Evolutionary conservation across 2,113 vertebrate species (phyloP).

Genomic region (Tretioscincus oriximinensis): DNA sequence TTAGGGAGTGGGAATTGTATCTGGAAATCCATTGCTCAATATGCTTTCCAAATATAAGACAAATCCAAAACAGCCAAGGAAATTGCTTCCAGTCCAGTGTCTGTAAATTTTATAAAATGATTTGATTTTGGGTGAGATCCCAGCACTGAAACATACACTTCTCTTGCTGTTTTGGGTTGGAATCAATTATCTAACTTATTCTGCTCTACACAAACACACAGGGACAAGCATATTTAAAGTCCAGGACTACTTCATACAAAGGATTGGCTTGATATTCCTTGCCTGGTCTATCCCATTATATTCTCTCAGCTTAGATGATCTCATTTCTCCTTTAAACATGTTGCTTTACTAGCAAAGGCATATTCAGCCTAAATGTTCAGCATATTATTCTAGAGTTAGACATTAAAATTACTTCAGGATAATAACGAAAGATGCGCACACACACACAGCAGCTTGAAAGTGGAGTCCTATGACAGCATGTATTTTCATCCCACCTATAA

Average conservation of each 20-base stretch:
- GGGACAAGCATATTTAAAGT: neutral
- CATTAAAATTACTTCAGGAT: slow-evolving; percentile 49
- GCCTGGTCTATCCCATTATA: neutral
- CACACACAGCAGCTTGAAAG: too few relatives aligned
- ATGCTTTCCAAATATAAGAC: neutral
- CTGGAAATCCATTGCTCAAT: neutral
- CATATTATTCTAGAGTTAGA: slow-evolving; percentile 41
- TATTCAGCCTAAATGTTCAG: slow-evolving; percentile 45
- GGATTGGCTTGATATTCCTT: neutral
- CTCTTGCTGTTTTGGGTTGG: neutral
- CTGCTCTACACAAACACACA: too few relatives aligned
- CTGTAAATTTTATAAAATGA: neutral
- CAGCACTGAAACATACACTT: neutral
- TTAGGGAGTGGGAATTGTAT: neutral
- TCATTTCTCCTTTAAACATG: neutral
- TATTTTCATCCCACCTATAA: too few relatives aligned
- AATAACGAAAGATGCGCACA: neutral
- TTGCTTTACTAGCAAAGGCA: neutral
- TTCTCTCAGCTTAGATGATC: slow-evolving; percentile 3
- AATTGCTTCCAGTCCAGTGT: neutral
- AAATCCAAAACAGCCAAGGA: neutral
- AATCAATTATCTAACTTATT: neutral
- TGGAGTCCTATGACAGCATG: too few relatives aligned
- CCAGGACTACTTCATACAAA: neutral
- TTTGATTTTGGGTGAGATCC: neutral